A percentile compares a stretch with the other conserved stretches of the same genome.
Evolutionary conservation across 2,888 invertebrate species (phyloP).

Genomic region (Hypomecis punctinalis): DNA sequence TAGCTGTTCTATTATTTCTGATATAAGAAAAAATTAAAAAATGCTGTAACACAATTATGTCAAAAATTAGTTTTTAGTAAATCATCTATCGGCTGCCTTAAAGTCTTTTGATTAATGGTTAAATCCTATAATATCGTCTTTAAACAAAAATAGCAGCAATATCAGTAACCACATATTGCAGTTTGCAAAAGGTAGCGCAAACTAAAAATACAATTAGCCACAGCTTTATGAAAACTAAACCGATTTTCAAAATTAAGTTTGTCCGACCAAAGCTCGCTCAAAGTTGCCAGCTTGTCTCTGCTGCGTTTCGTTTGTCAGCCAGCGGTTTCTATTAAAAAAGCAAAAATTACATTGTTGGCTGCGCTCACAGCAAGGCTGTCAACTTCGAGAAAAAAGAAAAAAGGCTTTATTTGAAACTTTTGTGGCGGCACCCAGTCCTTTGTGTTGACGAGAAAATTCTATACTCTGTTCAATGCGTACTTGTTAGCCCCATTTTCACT

Average conservation of each 20-base stretch:
- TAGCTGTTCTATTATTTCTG: no score
- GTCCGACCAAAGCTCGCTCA: conserved; percentile 42
- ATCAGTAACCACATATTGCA: no score
- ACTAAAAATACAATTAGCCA: not conserved
- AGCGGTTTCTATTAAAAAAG: conserved; percentile 58
- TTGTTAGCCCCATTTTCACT: conserved; percentile 44
- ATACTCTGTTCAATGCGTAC: conserved; percentile 53
- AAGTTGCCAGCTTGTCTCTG: conserved; percentile 48
- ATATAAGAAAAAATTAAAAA: no score
- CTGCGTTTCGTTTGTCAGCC: conserved; percentile 53
- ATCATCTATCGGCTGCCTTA: no score
- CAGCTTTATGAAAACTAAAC: conserved; percentile 38
- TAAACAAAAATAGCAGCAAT: no score
- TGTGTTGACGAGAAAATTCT: conserved; percentile 57
- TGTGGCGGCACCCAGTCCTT: conserved; percentile 51
- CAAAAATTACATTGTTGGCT: conserved; percentile 60
- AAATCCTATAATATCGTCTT: no score
- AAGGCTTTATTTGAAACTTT: conserved; percentile 48
- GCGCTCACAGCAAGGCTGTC: conserved; percentile 53
- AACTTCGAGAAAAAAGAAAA: conserved; percentile 50
- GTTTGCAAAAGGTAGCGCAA: no score
- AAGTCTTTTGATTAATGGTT: no score
- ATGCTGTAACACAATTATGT: no score
- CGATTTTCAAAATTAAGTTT: conserved; percentile 48
- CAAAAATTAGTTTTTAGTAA: no score